Conservation (phyloP, 30 jellyfish, hydroid and myxozoan species). For the Catostylus mosaicus region DNA sequence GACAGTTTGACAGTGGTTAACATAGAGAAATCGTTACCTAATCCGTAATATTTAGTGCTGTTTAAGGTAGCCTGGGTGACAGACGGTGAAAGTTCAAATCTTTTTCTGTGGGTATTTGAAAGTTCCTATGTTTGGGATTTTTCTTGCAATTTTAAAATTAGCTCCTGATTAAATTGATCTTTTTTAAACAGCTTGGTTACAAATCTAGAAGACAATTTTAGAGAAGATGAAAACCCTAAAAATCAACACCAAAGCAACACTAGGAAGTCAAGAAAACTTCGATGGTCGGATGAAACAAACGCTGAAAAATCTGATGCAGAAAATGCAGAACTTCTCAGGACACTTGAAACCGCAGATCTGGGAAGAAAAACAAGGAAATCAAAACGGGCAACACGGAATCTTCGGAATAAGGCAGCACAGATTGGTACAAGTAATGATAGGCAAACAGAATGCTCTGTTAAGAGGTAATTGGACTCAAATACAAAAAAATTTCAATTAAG, state of each 20-base stretch:
- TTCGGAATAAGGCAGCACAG: not conserved
- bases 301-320: not conserved
- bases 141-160: no score
- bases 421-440: not conserved
- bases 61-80: no score
- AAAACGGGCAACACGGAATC: not conserved
- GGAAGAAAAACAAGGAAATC: constrained; percentile 1
- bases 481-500: no score
- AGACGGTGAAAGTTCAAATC: no score
- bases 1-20: no score
- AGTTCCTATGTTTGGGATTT: no score
- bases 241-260: not conserved
- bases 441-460: no score
- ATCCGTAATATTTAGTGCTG: no score
- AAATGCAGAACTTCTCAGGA: not conserved
- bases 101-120: no score
- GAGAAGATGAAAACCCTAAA: not conserved
- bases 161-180: not conserved
- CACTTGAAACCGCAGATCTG: constrained; percentile 4
- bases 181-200: not conserved
- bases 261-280: constrained; percentile 15
- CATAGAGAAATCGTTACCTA: no score
- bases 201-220: not conserved
- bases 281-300: constrained; percentile 14
- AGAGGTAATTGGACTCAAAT: no score